Evolutionary conservation across 2,797 vertebrate genomes (phyloP), one percentile per base, ranked within the genome.

Genomic region (Microhierax caerulescens): DNA sequence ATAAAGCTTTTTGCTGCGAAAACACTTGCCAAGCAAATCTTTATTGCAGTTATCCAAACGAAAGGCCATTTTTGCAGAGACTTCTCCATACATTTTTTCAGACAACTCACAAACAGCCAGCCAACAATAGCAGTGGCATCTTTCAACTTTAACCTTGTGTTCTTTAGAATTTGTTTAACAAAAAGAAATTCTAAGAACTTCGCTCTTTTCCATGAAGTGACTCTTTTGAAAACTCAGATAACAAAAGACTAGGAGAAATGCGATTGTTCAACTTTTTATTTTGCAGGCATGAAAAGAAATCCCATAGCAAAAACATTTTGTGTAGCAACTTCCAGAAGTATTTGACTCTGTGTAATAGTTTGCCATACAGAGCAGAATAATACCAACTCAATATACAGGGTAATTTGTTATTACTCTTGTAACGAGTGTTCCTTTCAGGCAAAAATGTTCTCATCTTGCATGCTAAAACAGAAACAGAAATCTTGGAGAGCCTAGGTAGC

Each of bases 101-200:
- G 91, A 87, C 81, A 74, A 19, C 54, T 91, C 80, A 4, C 85
- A 25, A 68, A 22, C 18, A 68, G 23, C 22, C 63, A 43, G 87
- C 95, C 89, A 93, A 95, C 79, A 93, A 92, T 65, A 96, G 96
- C 88, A 81, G 78, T 75, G 95, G 94, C 85, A 88, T 92, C 87
- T 88, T 43, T 87, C 76, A 95, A 69, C 88, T 95, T 93, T 92
- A 93, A 93, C 83, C 86, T 94, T 95, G 34, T 96, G 75, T 95
- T 92, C 80, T 64, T 91, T 61, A 78, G 39, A 74, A 74, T 68
- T 23, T 74, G 36, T 83, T 90, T 74, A 69, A 79, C 53, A 59
- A 54, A 60, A 67, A 83, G 59, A 57, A 57, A 79, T 95, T 96
- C 84, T 82, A 60, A 90, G 78, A 87, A 92, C 80, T 89, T 84